These are phyloP conservation scores for Eueremaeus valkanovi DNA, from an alignment of 2,888 invertebrate genomes.

Conservation along the genomic window DNA sequence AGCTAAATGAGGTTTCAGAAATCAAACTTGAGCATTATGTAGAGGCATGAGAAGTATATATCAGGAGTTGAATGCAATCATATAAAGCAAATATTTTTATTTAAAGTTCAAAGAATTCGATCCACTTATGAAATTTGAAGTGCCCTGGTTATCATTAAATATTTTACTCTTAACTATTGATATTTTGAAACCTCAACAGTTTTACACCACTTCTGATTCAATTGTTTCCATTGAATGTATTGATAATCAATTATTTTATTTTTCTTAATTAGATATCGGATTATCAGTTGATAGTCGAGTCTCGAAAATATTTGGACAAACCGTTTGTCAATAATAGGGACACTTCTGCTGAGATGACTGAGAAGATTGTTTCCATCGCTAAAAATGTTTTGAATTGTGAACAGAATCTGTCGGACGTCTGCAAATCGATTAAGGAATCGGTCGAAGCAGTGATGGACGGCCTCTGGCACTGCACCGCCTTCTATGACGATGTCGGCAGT, in stretches of 20 bases:
- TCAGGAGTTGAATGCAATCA: no score
- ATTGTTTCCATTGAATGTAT: not conserved
- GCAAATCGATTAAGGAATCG: not conserved
- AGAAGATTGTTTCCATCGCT: not conserved
- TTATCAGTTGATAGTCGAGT: not conserved
- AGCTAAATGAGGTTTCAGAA: no score
- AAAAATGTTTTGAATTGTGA: not conserved
- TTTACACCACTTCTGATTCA: no score
- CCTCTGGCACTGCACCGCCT: slow-evolving; percentile 11
- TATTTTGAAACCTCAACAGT: no score
- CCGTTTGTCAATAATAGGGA: not conserved
- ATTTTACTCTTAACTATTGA: no score
- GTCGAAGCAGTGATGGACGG: slow-evolving; percentile 2
- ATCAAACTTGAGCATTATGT: no score
- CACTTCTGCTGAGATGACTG: not conserved
- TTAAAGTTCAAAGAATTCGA: no score
- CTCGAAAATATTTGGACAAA: not conserved
- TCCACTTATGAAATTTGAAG: no score
- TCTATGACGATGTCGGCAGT: slow-evolving; percentile 4
- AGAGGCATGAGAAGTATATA: no score
- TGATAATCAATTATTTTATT: not conserved
- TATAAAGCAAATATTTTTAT: no score
- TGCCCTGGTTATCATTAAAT: no score
- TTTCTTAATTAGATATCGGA: not conserved
- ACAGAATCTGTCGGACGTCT: not conserved